Percentiles rank a stretch among this genome's conserved stretches.
Evolutionary conservation across 1,140 invertebrate species (phyloP).

Genomic region (Lasioglossum albipes): DNA sequence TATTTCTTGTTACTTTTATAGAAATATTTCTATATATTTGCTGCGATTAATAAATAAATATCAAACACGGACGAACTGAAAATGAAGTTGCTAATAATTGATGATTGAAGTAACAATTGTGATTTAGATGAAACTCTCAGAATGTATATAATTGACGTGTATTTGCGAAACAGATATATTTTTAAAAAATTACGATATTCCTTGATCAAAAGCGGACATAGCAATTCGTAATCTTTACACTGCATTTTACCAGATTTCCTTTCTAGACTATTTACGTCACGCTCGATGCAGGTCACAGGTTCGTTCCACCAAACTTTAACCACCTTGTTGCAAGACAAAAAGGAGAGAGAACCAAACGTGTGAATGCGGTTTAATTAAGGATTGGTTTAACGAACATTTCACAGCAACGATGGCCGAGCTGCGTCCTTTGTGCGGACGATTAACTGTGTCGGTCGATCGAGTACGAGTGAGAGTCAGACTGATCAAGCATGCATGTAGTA

Average conservation of each 20-base stretch:
- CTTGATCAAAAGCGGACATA: neutral
- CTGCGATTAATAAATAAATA: no score
- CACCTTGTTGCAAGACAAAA: neutral
- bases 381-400: neutral
- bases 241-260: neutral
- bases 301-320: neutral
- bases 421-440: constrained; percentile 8
- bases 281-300: neutral
- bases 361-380: neutral
- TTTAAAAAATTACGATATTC: no score
- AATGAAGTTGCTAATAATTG: no score
- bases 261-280: neutral
- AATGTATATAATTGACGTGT: no score
- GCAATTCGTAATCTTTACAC: neutral
- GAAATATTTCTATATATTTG: no score
- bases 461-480: constrained; percentile 1
- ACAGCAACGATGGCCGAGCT: neutral
- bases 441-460: constrained; percentile 18
- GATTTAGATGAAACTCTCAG: no score
- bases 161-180: no score
- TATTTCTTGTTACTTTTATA: no score
- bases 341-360: neutral
- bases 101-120: no score
- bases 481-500: constrained; percentile 39
- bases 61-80: no score